Percentiles rank a stretch among this genome's conserved stretches.
phyloP scores from a whole-genome alignment of 2,113 vertebrate genomes.

The Ailuropoda melanoleuca region DNA sequence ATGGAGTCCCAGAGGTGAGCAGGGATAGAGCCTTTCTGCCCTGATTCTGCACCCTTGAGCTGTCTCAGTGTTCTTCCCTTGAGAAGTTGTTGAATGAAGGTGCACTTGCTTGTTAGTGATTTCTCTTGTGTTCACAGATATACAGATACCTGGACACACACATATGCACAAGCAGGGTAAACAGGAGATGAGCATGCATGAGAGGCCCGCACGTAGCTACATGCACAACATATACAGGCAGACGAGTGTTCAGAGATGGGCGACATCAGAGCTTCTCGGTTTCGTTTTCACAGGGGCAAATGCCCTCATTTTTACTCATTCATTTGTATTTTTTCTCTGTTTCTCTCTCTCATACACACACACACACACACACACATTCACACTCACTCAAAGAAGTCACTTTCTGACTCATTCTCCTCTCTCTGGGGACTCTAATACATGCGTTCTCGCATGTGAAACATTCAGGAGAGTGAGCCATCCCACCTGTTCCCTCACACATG shows the following conservation, averaged over 20 bases:
- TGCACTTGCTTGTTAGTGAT: neutral
- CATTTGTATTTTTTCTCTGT: neutral
- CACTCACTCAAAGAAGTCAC: neutral
- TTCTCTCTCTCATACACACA: neutral
- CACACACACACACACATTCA: neutral
- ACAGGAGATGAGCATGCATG: neutral
- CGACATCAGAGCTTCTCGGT: neutral
- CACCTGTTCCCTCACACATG: neutral
- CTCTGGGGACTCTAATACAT: neutral
- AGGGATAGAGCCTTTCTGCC: neutral
- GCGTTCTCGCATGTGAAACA: neutral
- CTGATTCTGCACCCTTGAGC: neutral
- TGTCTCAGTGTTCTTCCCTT: neutral
- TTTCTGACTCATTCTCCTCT: neutral
- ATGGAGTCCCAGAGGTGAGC: neutral
- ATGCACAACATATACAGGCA: neutral
- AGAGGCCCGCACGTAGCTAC: neutral
- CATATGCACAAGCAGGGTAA: neutral
- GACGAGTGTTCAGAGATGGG: neutral
- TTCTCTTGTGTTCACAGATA: neutral
- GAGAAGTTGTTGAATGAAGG: slow-evolving; percentile 12
- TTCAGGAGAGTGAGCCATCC: neutral
- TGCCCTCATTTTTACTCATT: neutral
- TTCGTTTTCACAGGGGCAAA: neutral
- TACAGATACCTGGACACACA: neutral